Conservation (phyloP, 2,797 vertebrate species). For the Tauraco hartlaubi region DNA sequence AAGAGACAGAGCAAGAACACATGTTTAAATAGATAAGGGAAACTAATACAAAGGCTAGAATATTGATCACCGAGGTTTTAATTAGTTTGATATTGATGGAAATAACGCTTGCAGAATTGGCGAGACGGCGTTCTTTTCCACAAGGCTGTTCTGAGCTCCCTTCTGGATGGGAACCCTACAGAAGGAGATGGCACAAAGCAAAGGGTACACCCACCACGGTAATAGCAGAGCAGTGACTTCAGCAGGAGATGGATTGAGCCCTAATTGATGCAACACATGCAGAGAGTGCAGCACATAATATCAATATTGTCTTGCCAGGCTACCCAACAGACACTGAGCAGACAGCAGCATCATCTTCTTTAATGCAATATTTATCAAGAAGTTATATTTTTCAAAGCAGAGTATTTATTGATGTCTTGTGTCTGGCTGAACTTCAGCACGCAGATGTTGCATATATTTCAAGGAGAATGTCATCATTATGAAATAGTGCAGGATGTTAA, state of each 20-base stretch:
- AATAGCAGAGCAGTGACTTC: neutral
- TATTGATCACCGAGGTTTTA: conserved; percentile 17
- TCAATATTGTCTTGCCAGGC: neutral
- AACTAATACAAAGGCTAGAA: neutral
- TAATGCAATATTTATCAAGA: conserved; percentile 55
- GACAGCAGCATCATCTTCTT: conserved; percentile 14
- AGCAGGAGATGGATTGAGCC: neutral
- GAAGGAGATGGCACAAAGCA: neutral
- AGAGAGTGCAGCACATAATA: neutral
- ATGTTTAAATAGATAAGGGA: conserved; percentile 28
- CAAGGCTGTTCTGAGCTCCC: neutral
- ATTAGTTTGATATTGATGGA: conserved; percentile 43
- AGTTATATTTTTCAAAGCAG: neutral
- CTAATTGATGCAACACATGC: neutral
- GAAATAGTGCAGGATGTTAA: neutral
- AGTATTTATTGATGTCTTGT: neutral
- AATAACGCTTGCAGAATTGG: neutral
- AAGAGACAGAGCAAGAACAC: neutral
- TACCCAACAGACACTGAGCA: neutral
- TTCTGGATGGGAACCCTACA: neutral
- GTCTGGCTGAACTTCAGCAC: neutral
- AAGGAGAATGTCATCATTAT: neutral
- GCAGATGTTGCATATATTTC: neutral
- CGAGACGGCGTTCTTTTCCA: neutral
- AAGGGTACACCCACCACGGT: neutral